Evolutionary conservation across 2,113 vertebrate genomes (phyloP).

Genomic region (Grammomys surdaster): DNA sequence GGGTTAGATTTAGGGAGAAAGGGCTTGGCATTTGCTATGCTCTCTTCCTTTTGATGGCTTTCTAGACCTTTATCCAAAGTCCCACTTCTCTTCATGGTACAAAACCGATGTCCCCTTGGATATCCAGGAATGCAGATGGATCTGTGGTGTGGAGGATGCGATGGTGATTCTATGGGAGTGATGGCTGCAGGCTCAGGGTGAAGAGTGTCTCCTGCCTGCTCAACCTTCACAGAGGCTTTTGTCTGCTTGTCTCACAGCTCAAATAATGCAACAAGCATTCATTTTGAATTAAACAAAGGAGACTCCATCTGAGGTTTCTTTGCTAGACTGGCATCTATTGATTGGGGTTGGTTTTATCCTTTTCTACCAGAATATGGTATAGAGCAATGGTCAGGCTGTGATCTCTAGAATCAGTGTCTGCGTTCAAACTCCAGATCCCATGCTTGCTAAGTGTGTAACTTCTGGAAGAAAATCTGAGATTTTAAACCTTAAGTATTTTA

Average conservation of each 20-base stretch:
- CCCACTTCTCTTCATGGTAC: not conserved
- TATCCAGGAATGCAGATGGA: not conserved
- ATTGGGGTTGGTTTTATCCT: not conserved
- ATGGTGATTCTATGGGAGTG: not conserved
- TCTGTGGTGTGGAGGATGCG: too few species aligned
- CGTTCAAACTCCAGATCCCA: not conserved
- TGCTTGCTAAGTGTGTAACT: too few species aligned
- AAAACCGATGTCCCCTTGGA: not conserved
- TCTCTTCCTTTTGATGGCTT: not conserved
- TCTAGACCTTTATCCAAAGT: not conserved
- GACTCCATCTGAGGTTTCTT: not conserved
- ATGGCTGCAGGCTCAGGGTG: not conserved
- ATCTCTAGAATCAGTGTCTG: not conserved
- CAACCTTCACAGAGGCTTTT: not conserved
- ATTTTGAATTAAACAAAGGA: slow-evolving; percentile 26
- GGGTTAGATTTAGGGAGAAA: not conserved
- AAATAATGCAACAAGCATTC: not conserved
- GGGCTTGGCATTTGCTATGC: not conserved
- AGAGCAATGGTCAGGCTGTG: not conserved
- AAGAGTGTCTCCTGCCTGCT: not conserved
- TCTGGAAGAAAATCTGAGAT: not conserved
- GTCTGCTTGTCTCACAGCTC: not conserved
- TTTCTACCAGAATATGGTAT: not conserved
- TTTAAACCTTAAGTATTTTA: not conserved
- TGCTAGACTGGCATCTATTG: not conserved